Conservation (phyloP, 2,797 vertebrate genomes). For the Kryptopterus vitreolus region DNA sequence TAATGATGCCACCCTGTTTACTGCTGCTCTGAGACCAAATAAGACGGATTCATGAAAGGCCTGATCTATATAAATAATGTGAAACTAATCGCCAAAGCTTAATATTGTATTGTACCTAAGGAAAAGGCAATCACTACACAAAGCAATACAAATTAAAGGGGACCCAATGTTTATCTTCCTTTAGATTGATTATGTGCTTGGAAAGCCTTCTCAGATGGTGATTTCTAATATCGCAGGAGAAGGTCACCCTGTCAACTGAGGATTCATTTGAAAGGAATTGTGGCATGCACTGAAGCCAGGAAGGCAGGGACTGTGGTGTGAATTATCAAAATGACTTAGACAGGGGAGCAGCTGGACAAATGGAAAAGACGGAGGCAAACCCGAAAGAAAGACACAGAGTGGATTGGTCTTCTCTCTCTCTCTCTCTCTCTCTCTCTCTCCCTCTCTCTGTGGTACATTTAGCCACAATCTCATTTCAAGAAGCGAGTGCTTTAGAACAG, state of each 20-base stretch:
- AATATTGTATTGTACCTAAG: constrained; percentile 5
- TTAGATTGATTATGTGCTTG: constrained; percentile 25
- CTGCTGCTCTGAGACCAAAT: constrained; percentile 24
- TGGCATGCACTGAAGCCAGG: neutral
- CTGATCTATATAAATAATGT: neutral
- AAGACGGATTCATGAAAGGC: neutral
- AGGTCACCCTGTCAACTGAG: constrained; percentile 35
- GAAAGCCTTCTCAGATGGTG: constrained; percentile 10
- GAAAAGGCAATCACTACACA: neutral
- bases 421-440: neutral
- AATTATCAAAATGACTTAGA: constrained; percentile 47
- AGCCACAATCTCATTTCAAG: constrained; percentile 40
- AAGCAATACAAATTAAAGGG: neutral
- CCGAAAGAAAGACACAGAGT: constrained; percentile 24
- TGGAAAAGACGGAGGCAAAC: constrained; percentile 28
- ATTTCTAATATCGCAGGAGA: constrained; percentile 5
- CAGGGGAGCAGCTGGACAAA: constrained; percentile 37
- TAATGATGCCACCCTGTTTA: constrained; percentile 39
- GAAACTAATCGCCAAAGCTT: neutral
- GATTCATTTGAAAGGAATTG: constrained; percentile 17
- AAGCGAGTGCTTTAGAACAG: constrained; percentile 26
- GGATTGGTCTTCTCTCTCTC: neutral
- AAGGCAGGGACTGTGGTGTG: constrained; percentile 15
- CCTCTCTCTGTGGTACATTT: constrained; percentile 21
- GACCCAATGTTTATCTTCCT: neutral